Conservation (phyloP, 2,888 invertebrate species). For the Microplitis manilae region DNA sequence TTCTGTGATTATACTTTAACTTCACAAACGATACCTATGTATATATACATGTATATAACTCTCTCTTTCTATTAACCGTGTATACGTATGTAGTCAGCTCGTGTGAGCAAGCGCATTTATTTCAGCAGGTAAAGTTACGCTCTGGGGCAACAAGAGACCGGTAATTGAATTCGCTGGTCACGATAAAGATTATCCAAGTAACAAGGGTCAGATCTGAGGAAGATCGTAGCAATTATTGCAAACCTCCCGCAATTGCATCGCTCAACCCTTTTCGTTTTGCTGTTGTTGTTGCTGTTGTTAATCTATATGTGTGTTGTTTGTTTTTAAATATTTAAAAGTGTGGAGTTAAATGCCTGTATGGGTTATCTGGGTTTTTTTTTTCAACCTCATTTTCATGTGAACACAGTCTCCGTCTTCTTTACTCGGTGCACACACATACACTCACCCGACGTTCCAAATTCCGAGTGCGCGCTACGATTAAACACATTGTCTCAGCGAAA, state of each 20-base stretch:
- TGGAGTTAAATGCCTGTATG: neutral
- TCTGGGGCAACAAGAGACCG: constrained; percentile 48
- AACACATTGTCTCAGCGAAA: constrained; percentile 30
- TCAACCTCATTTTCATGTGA: constrained; percentile 33
- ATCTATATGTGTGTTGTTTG: constrained; percentile 7
- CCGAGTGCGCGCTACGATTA: neutral
- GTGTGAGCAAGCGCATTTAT: constrained; percentile 33
- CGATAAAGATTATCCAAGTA: constrained; percentile 54
- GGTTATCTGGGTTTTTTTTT: constrained; percentile 21
- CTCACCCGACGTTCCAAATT: constrained; percentile 4
- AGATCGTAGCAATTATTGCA: constrained; percentile 46
- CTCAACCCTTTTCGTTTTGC: neutral
- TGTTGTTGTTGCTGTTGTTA: neutral
- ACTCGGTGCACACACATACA: neutral
- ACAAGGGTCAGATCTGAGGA: constrained; percentile 52
- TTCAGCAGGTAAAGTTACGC: constrained; percentile 42
- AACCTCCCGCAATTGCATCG: constrained; percentile 28
- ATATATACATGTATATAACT: neutral
- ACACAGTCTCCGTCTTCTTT: constrained; percentile 1
- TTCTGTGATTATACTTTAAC: constrained; percentile 25
- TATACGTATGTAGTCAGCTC: neutral
- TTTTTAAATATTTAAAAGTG: constrained; percentile 27
- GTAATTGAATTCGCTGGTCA: constrained; percentile 55
- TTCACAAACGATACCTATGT: neutral
- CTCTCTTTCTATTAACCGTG: neutral